These are phyloP conservation scores for Botia kubotai DNA, from an alignment of 2,797 vertebrate species.

Conservation along the genomic window DNA sequence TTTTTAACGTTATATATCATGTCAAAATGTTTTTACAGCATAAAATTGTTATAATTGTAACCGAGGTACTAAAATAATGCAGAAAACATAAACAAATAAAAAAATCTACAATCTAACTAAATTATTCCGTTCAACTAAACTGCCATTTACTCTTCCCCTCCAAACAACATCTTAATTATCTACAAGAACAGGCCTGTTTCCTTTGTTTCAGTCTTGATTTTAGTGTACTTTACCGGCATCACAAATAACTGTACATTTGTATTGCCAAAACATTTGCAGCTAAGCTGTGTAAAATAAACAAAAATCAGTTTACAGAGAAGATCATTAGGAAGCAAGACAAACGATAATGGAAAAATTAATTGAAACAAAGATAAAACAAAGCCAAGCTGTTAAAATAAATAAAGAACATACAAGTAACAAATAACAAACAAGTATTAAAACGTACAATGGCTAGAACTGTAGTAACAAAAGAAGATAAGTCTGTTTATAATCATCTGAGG, in stretches of 20 bases:
- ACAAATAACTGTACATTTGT: slow-evolving; percentile 1
- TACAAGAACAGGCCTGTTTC: neutral
- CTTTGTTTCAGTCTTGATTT: neutral
- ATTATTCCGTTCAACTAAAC: neutral
- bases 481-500: neutral
- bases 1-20: too few species aligned
- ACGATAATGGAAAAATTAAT: neutral
- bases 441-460: neutral
- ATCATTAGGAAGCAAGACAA: neutral
- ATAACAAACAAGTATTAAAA: neutral
- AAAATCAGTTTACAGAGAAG: neutral
- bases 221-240: neutral
- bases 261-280: neutral
- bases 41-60: neutral
- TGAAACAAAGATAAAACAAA: neutral
- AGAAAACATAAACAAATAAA: neutral
- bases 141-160: neutral
- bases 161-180: neutral
- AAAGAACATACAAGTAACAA: neutral
- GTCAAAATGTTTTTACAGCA: too few species aligned
- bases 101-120: neutral
- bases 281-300: neutral
- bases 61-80: neutral
- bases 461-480: neutral
- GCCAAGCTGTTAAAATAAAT: neutral